Conservation (phyloP, 2,113 vertebrate genomes). For the Loxodonta africana region DNA sequence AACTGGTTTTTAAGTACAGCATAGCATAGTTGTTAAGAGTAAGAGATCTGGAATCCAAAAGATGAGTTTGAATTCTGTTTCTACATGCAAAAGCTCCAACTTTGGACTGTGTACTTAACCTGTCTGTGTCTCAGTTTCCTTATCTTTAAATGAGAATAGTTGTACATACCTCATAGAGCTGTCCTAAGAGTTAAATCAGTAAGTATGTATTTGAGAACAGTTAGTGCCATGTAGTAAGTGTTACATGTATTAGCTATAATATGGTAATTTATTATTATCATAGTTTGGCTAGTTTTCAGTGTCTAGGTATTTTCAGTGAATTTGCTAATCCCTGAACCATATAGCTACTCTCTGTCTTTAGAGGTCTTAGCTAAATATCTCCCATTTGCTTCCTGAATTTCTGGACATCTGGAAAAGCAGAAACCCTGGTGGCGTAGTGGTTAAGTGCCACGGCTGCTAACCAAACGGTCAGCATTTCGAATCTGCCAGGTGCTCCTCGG, state of each 20-base stretch:
- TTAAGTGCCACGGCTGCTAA: too few species aligned
- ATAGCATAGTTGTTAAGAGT: neutral
- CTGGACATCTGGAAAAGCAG: neutral
- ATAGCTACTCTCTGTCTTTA: neutral
- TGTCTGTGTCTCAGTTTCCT: neutral
- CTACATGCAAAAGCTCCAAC: neutral
- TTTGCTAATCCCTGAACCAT: neutral
- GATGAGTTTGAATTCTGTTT: neutral
- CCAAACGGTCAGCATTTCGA: too few species aligned
- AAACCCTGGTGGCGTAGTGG: too few species aligned
- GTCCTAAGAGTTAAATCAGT: neutral
- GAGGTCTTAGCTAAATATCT: neutral
- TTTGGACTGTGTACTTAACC: neutral
- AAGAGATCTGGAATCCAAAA: neutral
- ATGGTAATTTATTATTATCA: neutral
- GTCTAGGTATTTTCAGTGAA: neutral
- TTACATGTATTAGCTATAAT: neutral
- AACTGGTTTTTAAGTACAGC: neutral
- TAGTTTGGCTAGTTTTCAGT: neutral
- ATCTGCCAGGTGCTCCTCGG: too few species aligned
- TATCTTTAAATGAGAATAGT: neutral
- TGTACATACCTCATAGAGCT: neutral
- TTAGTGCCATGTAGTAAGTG: neutral
- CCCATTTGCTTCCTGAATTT: constrained; percentile 4
- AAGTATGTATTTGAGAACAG: neutral